Evolutionary conservation across 1,140 invertebrate genomes (phyloP), one percentile per base, ranked within the genome.

Genomic region (Vollenhovia emeryi): DNA sequence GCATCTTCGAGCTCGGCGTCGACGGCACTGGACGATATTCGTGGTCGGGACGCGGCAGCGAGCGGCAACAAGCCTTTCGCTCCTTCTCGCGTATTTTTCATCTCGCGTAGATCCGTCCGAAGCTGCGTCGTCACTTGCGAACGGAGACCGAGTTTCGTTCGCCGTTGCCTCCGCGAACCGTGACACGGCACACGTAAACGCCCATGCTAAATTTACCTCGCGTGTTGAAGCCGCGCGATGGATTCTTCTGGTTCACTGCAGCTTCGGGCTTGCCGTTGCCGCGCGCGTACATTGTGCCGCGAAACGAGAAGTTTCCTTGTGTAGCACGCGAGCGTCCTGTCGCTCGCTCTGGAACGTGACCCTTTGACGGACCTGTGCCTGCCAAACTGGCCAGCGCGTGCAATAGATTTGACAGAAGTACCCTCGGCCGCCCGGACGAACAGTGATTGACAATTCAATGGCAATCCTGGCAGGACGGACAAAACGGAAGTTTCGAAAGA

Each of bases 171-270:
- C n/a, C 60, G 43, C 43, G 30, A 68, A 50, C 75, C 59, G 75
- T 79, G 43, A 79, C 75, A 50, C 75, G n/a, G 36, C 57, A 13
- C 57, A 7, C 36, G n/a, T 27, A 43, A 45, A 45, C 40, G 57
- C n/a, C 27, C 43, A 45, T 36, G 76, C 76, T 79, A 79, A 79
- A 79, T 79, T 79, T 79, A 79, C 21, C 30, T 68, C 45, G 30
- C 62, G 27, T 45, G 27, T 33, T 13, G 76, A 52, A 33, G 21
- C 13, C 57, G n/a, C n/a, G 21, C 8, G 27, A 24, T 50, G 27
- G 18, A 13, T 36, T 68, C 11, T 11, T 60, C 36, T 40, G 36
- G 2, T 59, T 75, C 15, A 13, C 15, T 6, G 43, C 0, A 18
- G 15, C 18, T 13, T 27, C 7, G 13, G 15, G 15, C 60, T 79